Conservation (phyloP, 2,888 invertebrate species). For the Cyclophora punctaria region DNA sequence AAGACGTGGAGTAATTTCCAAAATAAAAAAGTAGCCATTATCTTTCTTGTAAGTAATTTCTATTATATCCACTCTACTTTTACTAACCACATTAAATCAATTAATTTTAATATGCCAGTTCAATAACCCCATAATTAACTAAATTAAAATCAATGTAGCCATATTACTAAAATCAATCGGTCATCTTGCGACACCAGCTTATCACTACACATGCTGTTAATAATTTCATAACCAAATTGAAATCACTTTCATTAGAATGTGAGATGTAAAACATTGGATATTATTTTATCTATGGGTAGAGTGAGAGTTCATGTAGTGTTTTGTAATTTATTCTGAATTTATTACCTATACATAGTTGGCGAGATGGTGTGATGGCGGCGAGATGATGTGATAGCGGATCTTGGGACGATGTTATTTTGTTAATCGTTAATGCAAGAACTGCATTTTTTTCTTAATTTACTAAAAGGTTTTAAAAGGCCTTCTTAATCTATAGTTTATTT, state of each 20-base stretch:
- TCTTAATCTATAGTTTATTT: too few species aligned
- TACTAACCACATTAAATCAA: background rate
- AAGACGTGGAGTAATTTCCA: too few species aligned
- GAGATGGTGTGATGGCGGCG: too few species aligned
- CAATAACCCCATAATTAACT: conserved; percentile 51
- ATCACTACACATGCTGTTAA: conserved; percentile 16
- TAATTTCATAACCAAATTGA: conserved; percentile 9
- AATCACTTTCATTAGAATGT: conserved; percentile 8
- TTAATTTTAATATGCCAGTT: conserved; percentile 9
- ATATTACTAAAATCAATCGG: conserved; percentile 17
- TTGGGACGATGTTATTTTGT: too few species aligned
- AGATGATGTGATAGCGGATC: too few species aligned
- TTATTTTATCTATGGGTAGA: conserved; percentile 5
- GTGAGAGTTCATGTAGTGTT: conserved; percentile 1
- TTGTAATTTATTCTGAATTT: background rate
- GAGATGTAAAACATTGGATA: conserved; percentile 1
- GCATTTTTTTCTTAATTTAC: too few species aligned
- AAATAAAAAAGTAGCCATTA: too few species aligned
- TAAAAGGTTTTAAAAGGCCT: too few species aligned
- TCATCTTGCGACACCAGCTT: conserved; percentile 18
- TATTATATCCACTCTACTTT: too few species aligned
- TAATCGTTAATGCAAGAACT: too few species aligned
- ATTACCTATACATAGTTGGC: too few species aligned
- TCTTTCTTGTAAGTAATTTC: too few species aligned
- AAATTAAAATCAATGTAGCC: conserved; percentile 44